Evolutionary conservation across 2,888 invertebrate species (phyloP).

Genomic region (Byasa hedistus): DNA sequence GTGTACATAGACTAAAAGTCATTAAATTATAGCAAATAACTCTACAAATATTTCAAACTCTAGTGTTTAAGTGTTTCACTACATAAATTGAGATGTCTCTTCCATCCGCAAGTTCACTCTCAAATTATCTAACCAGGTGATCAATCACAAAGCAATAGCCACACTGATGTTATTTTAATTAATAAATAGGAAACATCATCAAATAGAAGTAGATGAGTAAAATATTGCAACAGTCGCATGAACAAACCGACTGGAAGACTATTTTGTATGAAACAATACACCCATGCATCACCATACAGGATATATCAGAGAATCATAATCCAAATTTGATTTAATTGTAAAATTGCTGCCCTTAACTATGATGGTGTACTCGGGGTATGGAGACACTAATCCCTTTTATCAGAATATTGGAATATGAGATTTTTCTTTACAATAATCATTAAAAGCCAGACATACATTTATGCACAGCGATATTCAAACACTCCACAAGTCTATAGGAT

Average conservation of each 20-base stretch:
- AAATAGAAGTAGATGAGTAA: slow-evolving; percentile 15
- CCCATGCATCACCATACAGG: slow-evolving; percentile 21
- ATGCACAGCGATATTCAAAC: slow-evolving; percentile 69
- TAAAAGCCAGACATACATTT: slow-evolving; percentile 72
- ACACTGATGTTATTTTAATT: slow-evolving; percentile 10
- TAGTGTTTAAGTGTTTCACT: slow-evolving; percentile 41
- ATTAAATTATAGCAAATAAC: slow-evolving; percentile 56
- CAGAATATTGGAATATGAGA: slow-evolving; percentile 66
- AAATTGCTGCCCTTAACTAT: slow-evolving; percentile 51
- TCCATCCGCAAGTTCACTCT: slow-evolving; percentile 26
- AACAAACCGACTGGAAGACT: slow-evolving; percentile 65
- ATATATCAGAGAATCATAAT: slow-evolving; percentile 31
- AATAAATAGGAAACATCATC: slow-evolving; percentile 20
- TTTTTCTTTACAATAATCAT: slow-evolving; percentile 52
- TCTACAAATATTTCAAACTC: slow-evolving; percentile 38
- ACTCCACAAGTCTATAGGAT: slow-evolving; percentile 69
- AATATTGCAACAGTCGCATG: slow-evolving; percentile 27
- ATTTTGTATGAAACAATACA: slow-evolving; percentile 44
- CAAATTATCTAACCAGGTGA: slow-evolving; percentile 19
- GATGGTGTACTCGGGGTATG: slow-evolving; percentile 54
- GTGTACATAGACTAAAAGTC: slow-evolving; percentile 64
- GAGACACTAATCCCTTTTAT: slow-evolving; percentile 70
- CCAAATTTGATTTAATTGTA: slow-evolving; percentile 40
- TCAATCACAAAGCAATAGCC: slow-evolving; percentile 24
- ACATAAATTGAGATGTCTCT: slow-evolving; percentile 46